Percentiles rank a stretch among this genome's conserved stretches.
Conservation (phyloP, 2,797 vertebrate genomes). For the Falco berigora region DNA sequence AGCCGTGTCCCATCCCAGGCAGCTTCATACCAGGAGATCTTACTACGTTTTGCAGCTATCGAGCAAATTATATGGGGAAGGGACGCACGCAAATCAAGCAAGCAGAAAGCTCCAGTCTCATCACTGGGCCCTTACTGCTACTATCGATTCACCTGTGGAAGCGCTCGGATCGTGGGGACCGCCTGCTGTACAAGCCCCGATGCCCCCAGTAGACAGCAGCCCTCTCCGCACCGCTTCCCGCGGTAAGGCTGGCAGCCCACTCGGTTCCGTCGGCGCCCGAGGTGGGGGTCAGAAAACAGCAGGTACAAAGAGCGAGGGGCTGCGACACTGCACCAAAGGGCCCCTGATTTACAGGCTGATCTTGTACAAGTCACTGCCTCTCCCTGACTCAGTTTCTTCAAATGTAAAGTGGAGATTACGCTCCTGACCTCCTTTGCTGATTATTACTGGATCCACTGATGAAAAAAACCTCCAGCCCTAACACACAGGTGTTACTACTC, state of each 20-base stretch:
- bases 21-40: not conserved
- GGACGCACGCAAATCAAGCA: too few relatives aligned
- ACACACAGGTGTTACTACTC: not conserved
- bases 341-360: not conserved
- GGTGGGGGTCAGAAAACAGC: not conserved
- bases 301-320: not conserved
- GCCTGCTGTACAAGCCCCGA: not conserved
- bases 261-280: too few relatives aligned
- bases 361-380: not conserved
- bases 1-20: not conserved
- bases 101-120: not conserved
- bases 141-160: not conserved
- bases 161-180: not conserved
- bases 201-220: not conserved
- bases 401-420: not conserved
- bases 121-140: not conserved
- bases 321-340: accelerated
- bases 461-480: not conserved
- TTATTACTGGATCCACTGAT: not conserved
- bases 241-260: not conserved
- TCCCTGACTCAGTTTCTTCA: not conserved
- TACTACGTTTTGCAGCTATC: not conserved
- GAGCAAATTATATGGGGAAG: not conserved
- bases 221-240: not conserved
- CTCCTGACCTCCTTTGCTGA: not conserved